Conservation (phyloP, 2,797 vertebrate genomes). For the Phyllotis vaccarum region DNA sequence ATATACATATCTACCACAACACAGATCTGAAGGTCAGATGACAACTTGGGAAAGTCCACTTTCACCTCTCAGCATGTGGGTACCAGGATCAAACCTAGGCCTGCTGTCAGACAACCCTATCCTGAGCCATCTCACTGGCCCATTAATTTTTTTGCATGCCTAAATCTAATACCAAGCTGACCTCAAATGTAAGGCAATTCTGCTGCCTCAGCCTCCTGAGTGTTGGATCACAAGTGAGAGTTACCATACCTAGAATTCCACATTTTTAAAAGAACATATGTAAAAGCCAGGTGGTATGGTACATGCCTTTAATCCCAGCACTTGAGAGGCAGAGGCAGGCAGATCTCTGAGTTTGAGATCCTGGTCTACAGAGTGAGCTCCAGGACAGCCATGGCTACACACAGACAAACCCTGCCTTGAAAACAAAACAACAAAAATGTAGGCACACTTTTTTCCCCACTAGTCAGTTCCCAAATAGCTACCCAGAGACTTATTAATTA, state of each 20-base stretch:
- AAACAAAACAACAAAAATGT: too few relatives aligned
- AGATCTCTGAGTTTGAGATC: neutral
- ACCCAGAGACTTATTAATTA: neutral
- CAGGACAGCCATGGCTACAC: neutral
- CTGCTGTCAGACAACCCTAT: neutral
- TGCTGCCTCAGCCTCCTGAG: neutral
- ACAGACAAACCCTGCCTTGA: neutral
- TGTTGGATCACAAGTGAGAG: neutral
- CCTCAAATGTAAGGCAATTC: neutral
- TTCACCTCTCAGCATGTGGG: neutral
- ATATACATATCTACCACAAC: neutral
- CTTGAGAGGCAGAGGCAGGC: neutral
- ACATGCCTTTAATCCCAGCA: neutral
- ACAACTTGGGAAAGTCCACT: neutral
- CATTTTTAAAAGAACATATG: neutral
- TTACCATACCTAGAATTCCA: neutral
- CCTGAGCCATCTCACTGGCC: neutral
- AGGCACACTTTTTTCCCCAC: neutral
- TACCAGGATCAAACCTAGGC: neutral
- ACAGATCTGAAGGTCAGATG: neutral
- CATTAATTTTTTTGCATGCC: neutral
- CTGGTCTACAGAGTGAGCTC: neutral
- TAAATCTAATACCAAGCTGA: neutral
- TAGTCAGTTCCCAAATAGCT: neutral
- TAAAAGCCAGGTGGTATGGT: neutral